These are phyloP conservation scores for Nomia melanderi DNA, from an alignment of 1,140 invertebrate genomes.

Conservation along the genomic window DNA sequence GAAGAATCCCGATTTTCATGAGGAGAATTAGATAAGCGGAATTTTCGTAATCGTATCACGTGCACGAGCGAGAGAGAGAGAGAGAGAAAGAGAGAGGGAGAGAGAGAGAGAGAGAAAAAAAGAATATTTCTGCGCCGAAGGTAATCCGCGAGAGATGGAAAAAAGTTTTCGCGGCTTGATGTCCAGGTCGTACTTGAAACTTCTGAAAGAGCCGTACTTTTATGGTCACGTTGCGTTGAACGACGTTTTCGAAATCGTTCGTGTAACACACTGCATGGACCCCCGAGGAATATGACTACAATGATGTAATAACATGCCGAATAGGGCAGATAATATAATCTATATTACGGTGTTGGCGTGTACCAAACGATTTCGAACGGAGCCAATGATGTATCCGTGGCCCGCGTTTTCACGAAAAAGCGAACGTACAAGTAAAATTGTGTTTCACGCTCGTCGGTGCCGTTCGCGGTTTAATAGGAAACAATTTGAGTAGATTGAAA, in stretches of 20 bases:
- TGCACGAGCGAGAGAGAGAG: too few relatives aligned
- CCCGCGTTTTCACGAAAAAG: background rate
- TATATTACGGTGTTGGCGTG: background rate
- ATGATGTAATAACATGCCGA: constrained; percentile 25
- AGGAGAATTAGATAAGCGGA: background rate
- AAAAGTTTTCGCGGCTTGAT: constrained; percentile 16
- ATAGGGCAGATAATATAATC: background rate
- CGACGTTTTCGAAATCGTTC: constrained; percentile 17
- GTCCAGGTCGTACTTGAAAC: constrained; percentile 44
- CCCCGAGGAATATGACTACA: constrained; percentile 3
- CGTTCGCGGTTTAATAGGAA: background rate
- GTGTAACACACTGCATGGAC: background rate
- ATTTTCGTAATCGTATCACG: background rate
- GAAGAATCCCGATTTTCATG: background rate
- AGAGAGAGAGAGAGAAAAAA: too few relatives aligned
- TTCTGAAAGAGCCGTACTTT: constrained; percentile 42
- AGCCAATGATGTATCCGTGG: background rate
- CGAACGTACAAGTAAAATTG: too few relatives aligned
- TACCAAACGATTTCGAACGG: background rate
- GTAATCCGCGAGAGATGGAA: constrained; percentile 10
- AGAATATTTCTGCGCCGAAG: background rate
- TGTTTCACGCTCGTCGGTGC: background rate
- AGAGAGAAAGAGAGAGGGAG: too few relatives aligned
- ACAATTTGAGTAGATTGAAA: background rate
- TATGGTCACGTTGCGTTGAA: constrained; percentile 51